phyloP scores from a whole-genome alignment of 92 coral and sea anemone genomes.

The Phenganax marumi region DNA sequence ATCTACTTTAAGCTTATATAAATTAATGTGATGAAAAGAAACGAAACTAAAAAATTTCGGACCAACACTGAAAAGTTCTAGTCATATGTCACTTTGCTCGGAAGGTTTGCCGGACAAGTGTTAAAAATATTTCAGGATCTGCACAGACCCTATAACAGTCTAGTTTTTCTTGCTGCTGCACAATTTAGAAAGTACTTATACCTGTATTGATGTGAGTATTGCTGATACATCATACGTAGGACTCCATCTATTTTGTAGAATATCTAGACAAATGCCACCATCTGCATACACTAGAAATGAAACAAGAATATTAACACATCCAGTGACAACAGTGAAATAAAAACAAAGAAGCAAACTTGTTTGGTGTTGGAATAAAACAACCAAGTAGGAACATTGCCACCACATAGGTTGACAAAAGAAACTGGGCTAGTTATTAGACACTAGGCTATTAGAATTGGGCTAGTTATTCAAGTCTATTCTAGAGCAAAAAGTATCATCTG shows the following conservation, averaged over 20 bases:
- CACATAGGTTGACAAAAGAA: too few species aligned
- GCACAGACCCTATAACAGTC: background rate
- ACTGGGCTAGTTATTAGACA: too few species aligned
- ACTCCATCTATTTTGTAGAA: slow-evolving; percentile 98
- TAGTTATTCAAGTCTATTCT: too few species aligned
- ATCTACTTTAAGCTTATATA: background rate
- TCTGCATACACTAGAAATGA: slow-evolving; percentile 87
- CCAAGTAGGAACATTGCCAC: too few species aligned
- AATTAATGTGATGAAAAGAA: too few species aligned
- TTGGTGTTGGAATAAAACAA: too few species aligned
- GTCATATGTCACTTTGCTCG: too few species aligned
- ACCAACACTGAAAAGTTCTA: too few species aligned
- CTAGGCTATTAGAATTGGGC: too few species aligned
- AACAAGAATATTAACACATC: background rate
- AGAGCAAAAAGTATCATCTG: background rate
- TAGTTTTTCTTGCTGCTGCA: background rate
- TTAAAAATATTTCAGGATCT: too few species aligned
- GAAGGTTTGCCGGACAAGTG: too few species aligned
- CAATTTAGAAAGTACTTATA: slow-evolving; percentile 1
- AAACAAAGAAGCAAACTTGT: background rate
- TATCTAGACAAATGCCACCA: slow-evolving; percentile 99
- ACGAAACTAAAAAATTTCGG: too few species aligned
- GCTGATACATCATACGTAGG: slow-evolving; percentile 97
- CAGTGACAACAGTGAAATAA: background rate
- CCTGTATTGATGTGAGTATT: slow-evolving; percentile 97